phyloP scores from a whole-genome alignment of 1,140 invertebrate genomes.

The Zophobas atratus region DNA sequence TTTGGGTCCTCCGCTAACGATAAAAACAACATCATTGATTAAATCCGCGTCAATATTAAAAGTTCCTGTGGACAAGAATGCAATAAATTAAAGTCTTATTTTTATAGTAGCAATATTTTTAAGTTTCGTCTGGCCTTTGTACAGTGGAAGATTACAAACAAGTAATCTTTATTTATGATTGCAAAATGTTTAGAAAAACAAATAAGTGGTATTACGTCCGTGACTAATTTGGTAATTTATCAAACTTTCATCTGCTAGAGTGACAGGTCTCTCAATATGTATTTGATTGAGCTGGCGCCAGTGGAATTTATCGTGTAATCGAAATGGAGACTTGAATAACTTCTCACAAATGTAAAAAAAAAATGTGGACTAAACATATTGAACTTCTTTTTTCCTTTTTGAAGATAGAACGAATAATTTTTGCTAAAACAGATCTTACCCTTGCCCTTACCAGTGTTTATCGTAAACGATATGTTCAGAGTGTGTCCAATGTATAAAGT shows the following conservation, averaged over 20 bases:
- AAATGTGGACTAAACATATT: too few relatives aligned
- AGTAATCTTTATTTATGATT: too few relatives aligned
- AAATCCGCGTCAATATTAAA: background rate
- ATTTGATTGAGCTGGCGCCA: background rate
- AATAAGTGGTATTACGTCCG: background rate
- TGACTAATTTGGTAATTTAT: background rate
- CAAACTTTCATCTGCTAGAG: background rate
- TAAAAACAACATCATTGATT: conserved; percentile 7
- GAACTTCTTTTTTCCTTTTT: too few relatives aligned
- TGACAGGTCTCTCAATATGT: background rate
- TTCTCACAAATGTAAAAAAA: background rate
- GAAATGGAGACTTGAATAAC: background rate
- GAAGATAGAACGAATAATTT: too few relatives aligned
- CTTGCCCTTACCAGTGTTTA: too few relatives aligned
- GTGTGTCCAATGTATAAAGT: too few relatives aligned
- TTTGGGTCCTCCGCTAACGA: background rate
- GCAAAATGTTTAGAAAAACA: background rate
- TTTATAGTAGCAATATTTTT: too few relatives aligned
- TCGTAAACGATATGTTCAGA: too few relatives aligned
- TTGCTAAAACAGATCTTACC: too few relatives aligned
- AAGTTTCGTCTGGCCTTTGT: too few relatives aligned
- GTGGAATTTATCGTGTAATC: background rate
- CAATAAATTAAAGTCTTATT: background rate
- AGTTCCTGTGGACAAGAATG: background rate
- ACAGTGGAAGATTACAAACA: too few relatives aligned